Base-by-base conservation (phyloP, 2,888 invertebrate species). In the Lasioglossum morio region DNA sequence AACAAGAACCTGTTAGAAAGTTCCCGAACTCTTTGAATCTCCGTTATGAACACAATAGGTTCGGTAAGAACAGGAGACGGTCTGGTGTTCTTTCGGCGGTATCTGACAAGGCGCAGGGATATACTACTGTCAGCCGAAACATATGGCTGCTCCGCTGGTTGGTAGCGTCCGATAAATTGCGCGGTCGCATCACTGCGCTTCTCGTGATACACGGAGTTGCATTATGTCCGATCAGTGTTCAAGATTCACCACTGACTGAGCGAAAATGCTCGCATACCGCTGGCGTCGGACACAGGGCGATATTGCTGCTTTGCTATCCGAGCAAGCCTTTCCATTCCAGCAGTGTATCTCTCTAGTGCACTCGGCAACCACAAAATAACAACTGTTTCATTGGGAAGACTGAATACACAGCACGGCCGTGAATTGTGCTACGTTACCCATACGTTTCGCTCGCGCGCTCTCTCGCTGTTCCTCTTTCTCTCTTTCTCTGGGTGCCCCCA, bases 381-480 rank as follows among this genome's bases (percentile, higher is more conserved):
- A 88, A 87, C 89, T 81, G 91, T 91, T 91, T 87, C 90, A 90
- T 86, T 79, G 88, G 84, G 60, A 89, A 76, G 88, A 82, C 84
- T 81, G 88, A 88, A 90, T 89, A 82, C 89, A 83, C 80, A 83
- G 84, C 82, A 75, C 82, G 79, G 60, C 84, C 82, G 84, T 88
- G 88, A 88, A 88, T 90, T 89, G 91, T 88, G 80, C 87, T 72
- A 77, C 74, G 73, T 76, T 43, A 60, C 46, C 66, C 72, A 40
- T 77, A 76, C 85, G 48, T 70, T 57, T 57, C 19, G 70, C 48
- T 66, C 70, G 2, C 27, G 8, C 16, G 3, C 63, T 63, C 66
- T 66, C 19, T 23, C 70, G n/a, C 37, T 70, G 0, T 37, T 4
- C n/a, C 72, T 43, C 19, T 40, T 0, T 66, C 16, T 23, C 16